Conservation (phyloP, 2,888 invertebrate species). For the Ctenicera cuprea region DNA sequence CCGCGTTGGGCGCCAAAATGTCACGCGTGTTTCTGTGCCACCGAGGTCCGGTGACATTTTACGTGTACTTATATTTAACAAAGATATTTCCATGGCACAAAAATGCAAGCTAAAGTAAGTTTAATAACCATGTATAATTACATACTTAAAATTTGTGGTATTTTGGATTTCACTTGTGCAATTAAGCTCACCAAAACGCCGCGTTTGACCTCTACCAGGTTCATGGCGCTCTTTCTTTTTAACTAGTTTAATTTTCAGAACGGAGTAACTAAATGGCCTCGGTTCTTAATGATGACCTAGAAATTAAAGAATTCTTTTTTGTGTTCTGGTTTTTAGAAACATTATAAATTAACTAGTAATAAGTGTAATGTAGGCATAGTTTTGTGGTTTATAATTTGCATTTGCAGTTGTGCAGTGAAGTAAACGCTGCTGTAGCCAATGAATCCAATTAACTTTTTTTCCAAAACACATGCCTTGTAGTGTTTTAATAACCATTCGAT, state of each 20-base stretch:
- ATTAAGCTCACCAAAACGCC: neutral
- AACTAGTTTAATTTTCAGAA: slow-evolving; percentile 4
- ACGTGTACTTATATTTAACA: too few species aligned
- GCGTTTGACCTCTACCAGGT: slow-evolving; percentile 4
- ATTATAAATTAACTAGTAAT: too few species aligned
- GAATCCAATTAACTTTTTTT: slow-evolving; percentile 4
- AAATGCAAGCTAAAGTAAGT: neutral
- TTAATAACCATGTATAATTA: neutral
- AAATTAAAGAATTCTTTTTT: neutral
- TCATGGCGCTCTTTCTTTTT: neutral
- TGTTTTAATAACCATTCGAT: slow-evolving; percentile 16
- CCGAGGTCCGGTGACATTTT: too few species aligned
- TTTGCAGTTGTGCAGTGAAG: too few species aligned
- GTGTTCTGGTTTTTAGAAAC: neutral
- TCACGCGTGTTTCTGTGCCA: too few species aligned
- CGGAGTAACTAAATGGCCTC: neutral
- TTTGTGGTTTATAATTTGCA: too few species aligned
- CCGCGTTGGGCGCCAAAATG: too few species aligned
- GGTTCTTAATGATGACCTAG: neutral
- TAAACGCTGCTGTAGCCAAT: too few species aligned
- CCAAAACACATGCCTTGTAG: neutral
- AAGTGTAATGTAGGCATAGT: too few species aligned
- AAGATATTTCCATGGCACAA: too few species aligned
- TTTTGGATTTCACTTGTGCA: neutral
- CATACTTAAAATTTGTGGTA: neutral